A percentile compares a stretch with the other conserved stretches of the same genome.
Conservation (phyloP, 2,113 vertebrate genomes). For the Larimichthys crocea region DNA sequence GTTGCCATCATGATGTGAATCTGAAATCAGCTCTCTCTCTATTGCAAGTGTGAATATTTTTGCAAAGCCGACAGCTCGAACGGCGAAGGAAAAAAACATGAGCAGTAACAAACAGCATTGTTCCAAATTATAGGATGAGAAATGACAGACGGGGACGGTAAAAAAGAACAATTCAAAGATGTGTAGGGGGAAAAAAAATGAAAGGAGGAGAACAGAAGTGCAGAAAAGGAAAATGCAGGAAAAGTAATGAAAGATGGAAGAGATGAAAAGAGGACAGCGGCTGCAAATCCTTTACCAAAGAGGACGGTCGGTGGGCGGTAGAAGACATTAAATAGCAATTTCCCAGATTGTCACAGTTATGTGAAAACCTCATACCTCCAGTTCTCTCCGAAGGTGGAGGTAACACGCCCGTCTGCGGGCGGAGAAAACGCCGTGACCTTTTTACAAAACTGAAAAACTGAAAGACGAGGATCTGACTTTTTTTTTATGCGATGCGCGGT, state of each 20-base stretch:
- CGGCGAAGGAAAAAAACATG: neutral
- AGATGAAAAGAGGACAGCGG: neutral
- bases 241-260: slow-evolving; percentile 22
- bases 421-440: slow-evolving; percentile 10
- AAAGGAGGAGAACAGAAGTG: neutral
- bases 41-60: slow-evolving; percentile 29
- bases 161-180: neutral
- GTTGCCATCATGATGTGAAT: slow-evolving; percentile 39
- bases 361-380: neutral
- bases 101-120: neutral
- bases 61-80: slow-evolving; percentile 1
- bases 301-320: neutral
- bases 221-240: neutral
- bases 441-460: neutral
- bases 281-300: neutral
- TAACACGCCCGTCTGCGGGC: neutral
- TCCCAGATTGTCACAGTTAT: neutral
- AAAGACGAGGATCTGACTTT: neutral
- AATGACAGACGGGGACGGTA: neutral
- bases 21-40: slow-evolving; percentile 39
- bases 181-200: no score
- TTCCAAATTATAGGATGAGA: slow-evolving; percentile 1
- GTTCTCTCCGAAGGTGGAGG: neutral
- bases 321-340: slow-evolving; percentile 6
- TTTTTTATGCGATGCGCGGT: neutral